These are phyloP conservation scores for Chaetogeoica ovagalla DNA, from an alignment of 2,888 invertebrate species.

Conservation along the genomic window DNA sequence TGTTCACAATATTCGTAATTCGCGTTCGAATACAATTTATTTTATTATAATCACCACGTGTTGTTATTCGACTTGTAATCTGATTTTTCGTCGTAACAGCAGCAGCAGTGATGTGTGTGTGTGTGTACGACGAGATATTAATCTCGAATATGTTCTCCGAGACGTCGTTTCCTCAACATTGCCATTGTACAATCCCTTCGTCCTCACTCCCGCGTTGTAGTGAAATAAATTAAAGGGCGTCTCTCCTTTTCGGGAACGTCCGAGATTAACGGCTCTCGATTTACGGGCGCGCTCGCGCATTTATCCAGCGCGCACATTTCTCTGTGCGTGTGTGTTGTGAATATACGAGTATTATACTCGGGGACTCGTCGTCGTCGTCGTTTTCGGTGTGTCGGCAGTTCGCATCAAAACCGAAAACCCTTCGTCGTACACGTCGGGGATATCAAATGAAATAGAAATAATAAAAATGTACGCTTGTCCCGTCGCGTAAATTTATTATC, in stretches of 20 bases:
- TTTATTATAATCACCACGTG: background rate
- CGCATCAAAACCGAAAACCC: background rate
- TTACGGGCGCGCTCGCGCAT: slow-evolving; percentile 12
- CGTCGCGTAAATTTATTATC: slow-evolving; percentile 24
- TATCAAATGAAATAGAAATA: too few relatives aligned
- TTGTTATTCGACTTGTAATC: background rate
- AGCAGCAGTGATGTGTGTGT: background rate
- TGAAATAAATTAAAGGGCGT: slow-evolving; percentile 50
- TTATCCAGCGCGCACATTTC: too few relatives aligned
- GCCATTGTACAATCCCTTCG: too few relatives aligned
- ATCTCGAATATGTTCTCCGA: slow-evolving; percentile 35
- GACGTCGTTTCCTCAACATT: background rate
- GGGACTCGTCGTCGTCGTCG: background rate
- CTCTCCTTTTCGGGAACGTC: slow-evolving; percentile 18
- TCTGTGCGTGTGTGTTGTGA: too few relatives aligned
- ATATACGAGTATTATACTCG: too few relatives aligned
- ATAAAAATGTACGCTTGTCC: too few relatives aligned
- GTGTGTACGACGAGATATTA: background rate
- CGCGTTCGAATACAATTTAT: too few relatives aligned
- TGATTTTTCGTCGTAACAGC: slow-evolving; percentile 14
- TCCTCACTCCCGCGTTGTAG: background rate
- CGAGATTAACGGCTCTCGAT: slow-evolving; percentile 50
- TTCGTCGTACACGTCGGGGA: too few relatives aligned
- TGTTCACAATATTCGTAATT: too few relatives aligned
- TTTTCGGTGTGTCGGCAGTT: slow-evolving; percentile 28